A percentile compares a stretch with the other conserved stretches of the same genome.
phyloP scores from a whole-genome alignment of 2,113 vertebrate genomes.

The Thalassoma bifasciatum region DNA sequence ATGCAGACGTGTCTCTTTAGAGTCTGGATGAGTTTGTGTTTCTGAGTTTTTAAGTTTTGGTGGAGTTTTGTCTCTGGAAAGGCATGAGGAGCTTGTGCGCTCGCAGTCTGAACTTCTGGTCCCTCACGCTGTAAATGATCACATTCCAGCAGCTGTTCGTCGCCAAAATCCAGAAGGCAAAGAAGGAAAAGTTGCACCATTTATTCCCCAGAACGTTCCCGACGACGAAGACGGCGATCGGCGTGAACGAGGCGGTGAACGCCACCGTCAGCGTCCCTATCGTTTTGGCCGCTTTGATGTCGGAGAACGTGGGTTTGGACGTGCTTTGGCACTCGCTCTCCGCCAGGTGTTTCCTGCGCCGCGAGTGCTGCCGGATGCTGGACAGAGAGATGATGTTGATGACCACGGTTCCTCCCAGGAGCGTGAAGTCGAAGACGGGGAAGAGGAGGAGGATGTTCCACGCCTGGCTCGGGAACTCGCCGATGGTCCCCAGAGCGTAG shows the following conservation, averaged over 20 bases:
- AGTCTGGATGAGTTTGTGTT: not conserved
- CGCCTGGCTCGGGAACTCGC: slow-evolving; percentile 69
- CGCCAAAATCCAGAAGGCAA: slow-evolving; percentile 86
- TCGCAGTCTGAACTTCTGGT: slow-evolving; percentile 82
- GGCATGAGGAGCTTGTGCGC: slow-evolving; percentile 78
- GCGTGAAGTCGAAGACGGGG: slow-evolving; percentile 84
- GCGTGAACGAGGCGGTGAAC: slow-evolving; percentile 84
- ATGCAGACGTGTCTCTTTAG: slow-evolving; percentile 47
- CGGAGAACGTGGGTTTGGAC: slow-evolving; percentile 81
- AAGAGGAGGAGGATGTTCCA: slow-evolving; percentile 86
- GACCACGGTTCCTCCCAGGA: slow-evolving; percentile 81
- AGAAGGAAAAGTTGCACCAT: slow-evolving; percentile 86
- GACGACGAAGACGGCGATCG: slow-evolving; percentile 85
- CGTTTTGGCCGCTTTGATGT: slow-evolving; percentile 85
- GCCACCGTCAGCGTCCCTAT: slow-evolving; percentile 84
- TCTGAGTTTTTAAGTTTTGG: slow-evolving; percentile 48
- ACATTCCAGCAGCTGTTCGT: slow-evolving; percentile 86
- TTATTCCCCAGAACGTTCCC: slow-evolving; percentile 84
- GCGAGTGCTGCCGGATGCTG: slow-evolving; percentile 84
- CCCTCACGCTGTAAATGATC: slow-evolving; percentile 84
- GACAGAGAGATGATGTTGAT: slow-evolving; percentile 84
- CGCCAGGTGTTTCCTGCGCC: slow-evolving; percentile 79
- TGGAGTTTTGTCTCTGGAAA: slow-evolving; percentile 38
- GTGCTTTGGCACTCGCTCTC: slow-evolving; percentile 67
- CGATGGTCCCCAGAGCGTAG: slow-evolving; percentile 73